Evolutionary conservation across 2,797 vertebrate species (phyloP), one percentile per base, ranked within the genome.

Genomic region (Ambastaia sidthimunki): DNA sequence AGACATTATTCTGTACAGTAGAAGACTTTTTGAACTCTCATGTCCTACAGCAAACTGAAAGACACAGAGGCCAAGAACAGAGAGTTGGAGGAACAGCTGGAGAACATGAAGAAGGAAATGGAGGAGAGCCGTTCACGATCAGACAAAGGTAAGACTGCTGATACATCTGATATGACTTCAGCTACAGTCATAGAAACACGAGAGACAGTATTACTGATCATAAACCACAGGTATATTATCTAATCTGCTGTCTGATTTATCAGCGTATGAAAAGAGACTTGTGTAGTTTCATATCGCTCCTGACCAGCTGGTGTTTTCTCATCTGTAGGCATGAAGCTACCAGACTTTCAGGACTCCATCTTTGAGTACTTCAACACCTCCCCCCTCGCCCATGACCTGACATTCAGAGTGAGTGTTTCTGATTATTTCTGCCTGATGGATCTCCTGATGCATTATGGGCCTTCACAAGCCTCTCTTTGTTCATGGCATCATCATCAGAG

Each of bases 311-410:
- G 18, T 13, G n/a, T 80, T 41, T 74, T 60, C 48, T 71, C 44
- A 57, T 67, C 57, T 90, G 85, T 82, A 87, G 98, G 96, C 83
- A 91, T 98, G 70, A 99, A 98, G 87, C 95, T 98, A 71, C 93
- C 96, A 15, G 97, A 97, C 83, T 98, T 99, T 86, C 96, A 99
- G 82, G 97, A 99, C 85, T 96, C 97, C 50, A 97, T 99, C 84
- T 99, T 99, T 91, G 96, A 98, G 52, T 99, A 99, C 84, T 99
- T 99, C 92, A 99, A 98, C 92, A 97, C 97, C 0, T 97, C 97
- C 59, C 96, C 98, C 63, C 92, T 98, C 84, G 94, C 96, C n/a
- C 96, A 97, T 5, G 97, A 98, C 85, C 92, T 98, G 80, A 95
- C 95, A 16, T 97, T 97, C 90, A 95, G 95, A 91, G 98, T 99